Evolutionary conservation across 1,140 invertebrate genomes (phyloP).

Genomic region (Sarcophaga bullata): DNA sequence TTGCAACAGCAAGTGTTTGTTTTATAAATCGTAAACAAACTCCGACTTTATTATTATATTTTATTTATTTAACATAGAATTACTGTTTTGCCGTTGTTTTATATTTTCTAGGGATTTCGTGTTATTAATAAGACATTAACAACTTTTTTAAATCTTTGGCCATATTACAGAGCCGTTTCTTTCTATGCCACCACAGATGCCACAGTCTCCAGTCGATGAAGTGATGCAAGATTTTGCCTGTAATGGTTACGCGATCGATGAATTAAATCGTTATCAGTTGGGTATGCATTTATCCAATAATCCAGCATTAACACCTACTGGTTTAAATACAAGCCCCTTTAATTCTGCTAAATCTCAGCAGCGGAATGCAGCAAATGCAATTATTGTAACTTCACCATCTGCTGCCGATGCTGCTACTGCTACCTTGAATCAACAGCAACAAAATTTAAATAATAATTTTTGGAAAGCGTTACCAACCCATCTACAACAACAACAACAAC

Average conservation of each 20-base stretch:
- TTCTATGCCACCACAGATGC: background rate
- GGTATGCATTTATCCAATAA: conserved; percentile 25
- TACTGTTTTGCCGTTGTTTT: too few species aligned
- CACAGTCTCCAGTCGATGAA: conserved; percentile 44
- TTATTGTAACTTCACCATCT: background rate
- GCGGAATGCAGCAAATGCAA: background rate
- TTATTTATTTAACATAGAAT: too few species aligned
- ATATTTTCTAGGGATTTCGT: too few species aligned
- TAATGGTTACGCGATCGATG: conserved; percentile 59
- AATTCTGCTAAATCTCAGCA: background rate
- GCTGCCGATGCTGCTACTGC: background rate
- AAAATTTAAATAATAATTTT: conserved; percentile 45
- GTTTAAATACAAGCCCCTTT: conserved; percentile 16
- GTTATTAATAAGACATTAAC: too few species aligned
- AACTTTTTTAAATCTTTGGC: too few species aligned
- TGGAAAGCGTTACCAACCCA: conserved; percentile 39
- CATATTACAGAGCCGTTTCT: background rate
- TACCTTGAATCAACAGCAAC: conserved; percentile 32
- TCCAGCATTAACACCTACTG: background rate
- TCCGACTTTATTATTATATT: too few species aligned
- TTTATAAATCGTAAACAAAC: too few species aligned
- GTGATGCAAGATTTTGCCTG: conserved; percentile 60
- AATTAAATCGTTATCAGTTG: conserved; percentile 48
- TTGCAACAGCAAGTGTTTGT: too few species aligned
- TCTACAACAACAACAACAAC: conserved; percentile 29